A percentile compares a stretch with the other conserved stretches of the same genome.
These are phyloP conservation scores for Eulemur rubriventer DNA, from an alignment of 2,797 vertebrate genomes.

Conservation along the genomic window DNA sequence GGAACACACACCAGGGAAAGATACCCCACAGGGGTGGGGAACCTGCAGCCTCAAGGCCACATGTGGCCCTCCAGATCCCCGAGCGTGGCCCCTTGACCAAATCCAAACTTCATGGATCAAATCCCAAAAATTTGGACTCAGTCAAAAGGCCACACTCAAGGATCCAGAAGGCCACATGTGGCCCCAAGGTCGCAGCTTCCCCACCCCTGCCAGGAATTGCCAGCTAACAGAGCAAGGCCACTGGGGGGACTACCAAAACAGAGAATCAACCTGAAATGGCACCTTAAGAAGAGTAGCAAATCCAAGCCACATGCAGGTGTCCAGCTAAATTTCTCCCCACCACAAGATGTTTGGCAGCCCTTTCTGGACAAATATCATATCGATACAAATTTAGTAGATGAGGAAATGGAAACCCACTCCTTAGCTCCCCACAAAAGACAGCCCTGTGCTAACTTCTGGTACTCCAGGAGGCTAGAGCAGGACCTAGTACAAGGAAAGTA, in stretches of 20 bases:
- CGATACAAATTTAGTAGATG: neutral
- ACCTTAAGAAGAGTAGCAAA: constrained; percentile 1
- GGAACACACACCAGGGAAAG: neutral
- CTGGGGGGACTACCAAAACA: neutral
- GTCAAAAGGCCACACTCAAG: no score
- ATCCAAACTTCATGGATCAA: no score
- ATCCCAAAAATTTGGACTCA: no score
- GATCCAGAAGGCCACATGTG: no score
- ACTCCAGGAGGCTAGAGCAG: neutral
- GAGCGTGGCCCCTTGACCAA: no score
- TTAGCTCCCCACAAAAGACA: neutral
- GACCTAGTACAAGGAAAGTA: constrained; percentile 38
- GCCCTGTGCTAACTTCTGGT: neutral
- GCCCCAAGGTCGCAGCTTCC: no score
- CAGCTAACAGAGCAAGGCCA: constrained; percentile 40
- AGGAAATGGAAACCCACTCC: constrained; percentile 31
- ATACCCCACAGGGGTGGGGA: neutral
- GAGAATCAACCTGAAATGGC: neutral
- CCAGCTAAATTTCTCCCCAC: neutral
- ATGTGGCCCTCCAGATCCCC: no score
- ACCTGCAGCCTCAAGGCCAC: no score
- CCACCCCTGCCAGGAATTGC: neutral
- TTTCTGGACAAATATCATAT: constrained; percentile 23
- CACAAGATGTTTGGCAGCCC: neutral
- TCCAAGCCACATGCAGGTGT: constrained; percentile 21